Base-by-base conservation (phyloP, 2,113 vertebrate species). In the Tenrec ecaudatus region DNA sequence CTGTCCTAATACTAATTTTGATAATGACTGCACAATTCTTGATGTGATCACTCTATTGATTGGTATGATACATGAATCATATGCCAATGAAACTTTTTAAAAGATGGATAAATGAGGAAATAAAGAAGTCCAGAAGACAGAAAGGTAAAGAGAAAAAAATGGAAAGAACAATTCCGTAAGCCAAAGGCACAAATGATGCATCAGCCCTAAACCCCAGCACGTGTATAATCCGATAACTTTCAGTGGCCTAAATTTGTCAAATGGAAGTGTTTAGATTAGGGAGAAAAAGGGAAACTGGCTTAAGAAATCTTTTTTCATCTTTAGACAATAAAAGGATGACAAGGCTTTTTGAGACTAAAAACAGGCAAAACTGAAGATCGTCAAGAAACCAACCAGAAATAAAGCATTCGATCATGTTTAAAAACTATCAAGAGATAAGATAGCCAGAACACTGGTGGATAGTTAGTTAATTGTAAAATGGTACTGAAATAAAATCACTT, bases 191-290 rank as follows among this genome's bases (percentile, higher is more conserved):
- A 94, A 81, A 5, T 22, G 69, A 89, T 79, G 71, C 53, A 89
- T 47, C 43, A 69, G 29, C 4, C 47, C 9, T 71, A 78, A 78
- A 71, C 60, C 60, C 29, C 36, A 68, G 78, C 38, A 53, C 25
- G 64, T 78, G 64, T 47, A 25, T 69, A 94, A 77, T 76, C 78
- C 77, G 12, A n/a, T 58, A 36, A 36, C 78, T 83, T 94, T 71
- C 58, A 83, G 22, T 88, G 47, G 22, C 60, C 53, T 29, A 78
- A 76, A 76, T 31, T 33, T 75, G 25, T 1, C 47, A 83, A 84
- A 84, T 53, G 47, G 47, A 73, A 71, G n/a, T 78, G 10, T 5
- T 91, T 31, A 88, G 29, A 82, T 60, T 75, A 60, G 38, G 29
- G 27, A 64, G 25, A 82, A 75, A 58, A 77, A 80, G 58, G n/a